Evolutionary conservation across 2,888 invertebrate genomes (phyloP).

Genomic region (Eupithecia centaureata): DNA sequence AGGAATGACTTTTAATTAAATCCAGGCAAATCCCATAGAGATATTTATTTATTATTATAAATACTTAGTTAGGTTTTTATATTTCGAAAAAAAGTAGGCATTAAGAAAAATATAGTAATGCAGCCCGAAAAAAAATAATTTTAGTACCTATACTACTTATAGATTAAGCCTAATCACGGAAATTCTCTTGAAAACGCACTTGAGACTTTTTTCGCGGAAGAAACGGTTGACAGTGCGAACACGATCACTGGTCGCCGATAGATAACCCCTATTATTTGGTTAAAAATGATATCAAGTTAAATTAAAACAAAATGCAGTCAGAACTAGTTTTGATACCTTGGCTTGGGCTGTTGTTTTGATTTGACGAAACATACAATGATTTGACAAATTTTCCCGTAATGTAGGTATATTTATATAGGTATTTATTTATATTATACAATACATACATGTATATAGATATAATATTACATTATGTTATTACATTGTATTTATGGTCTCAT

Average conservation of each 20-base stretch:
- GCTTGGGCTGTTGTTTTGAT: not conserved
- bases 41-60: not conserved
- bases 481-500: too few relatives aligned
- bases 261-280: not conserved
- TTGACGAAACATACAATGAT: not conserved
- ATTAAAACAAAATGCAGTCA: not conserved
- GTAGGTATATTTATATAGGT: too few relatives aligned
- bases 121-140: not conserved
- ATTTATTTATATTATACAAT: too few relatives aligned
- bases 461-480: too few relatives aligned
- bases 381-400: not conserved
- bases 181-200: not conserved
- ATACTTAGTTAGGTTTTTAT: too few relatives aligned
- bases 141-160: too few relatives aligned
- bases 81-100: too few relatives aligned
- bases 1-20: not conserved
- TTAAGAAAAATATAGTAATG: not conserved
- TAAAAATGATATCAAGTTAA: not conserved
- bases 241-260: not conserved
- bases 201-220: not conserved
- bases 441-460: too few relatives aligned
- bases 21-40: not conserved
- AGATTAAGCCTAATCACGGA: not conserved
- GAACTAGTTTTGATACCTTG: not conserved
- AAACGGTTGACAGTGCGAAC: not conserved